Evolutionary conservation across 1,140 invertebrate genomes (phyloP), one percentile per base, ranked within the genome.

Genomic region (Vanessa atalanta): DNA sequence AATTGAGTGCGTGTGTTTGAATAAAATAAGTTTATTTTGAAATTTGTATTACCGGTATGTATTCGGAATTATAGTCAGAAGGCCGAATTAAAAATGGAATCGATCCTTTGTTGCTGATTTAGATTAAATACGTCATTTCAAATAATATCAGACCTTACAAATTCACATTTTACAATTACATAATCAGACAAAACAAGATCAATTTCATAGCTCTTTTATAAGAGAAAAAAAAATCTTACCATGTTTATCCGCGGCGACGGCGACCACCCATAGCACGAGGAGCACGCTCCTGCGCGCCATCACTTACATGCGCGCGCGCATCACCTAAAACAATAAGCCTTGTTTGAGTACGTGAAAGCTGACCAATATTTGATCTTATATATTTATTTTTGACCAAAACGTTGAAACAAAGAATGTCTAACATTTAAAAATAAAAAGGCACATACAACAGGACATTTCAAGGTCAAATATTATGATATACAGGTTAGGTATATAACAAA

Each of bases 241-340:
- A 81, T 89, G 88, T 84, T 89, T 89, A 66, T 89, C 87, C 70
- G 87, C 88, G 77, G 80, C 80, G 76, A 79, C 80, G 53, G 80
- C 85, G 88, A 87, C 87, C 89, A 91, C 88, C 88, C 90, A 92
- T 86, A 92, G 85, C 75, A 92, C 69, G 86, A 90, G 87, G 80
- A 91, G 85, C 75, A 83, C 80, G 73, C 87, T 83, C 85, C 86
- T 82, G 80, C 88, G 81, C 85, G 85, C 85, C 89, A 91, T 91
- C 73, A 43, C 77, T 85, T 88, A 88, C 86, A 80, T 79, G 79
- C 82, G 80, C 79, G 71, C 83, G 79, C 82, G 84, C 88, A 92
- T 92, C 88, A 90, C 90, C 90, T 92, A 90, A 89, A 92, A 92
- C 90, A 92, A 92, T 92, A 89, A 77, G 70, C 53, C 65, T 68